A percentile compares a stretch with the other conserved stretches of the same genome.
Conservation (phyloP, 2,797 vertebrate genomes). For the Benthosema pterotum region DNA sequence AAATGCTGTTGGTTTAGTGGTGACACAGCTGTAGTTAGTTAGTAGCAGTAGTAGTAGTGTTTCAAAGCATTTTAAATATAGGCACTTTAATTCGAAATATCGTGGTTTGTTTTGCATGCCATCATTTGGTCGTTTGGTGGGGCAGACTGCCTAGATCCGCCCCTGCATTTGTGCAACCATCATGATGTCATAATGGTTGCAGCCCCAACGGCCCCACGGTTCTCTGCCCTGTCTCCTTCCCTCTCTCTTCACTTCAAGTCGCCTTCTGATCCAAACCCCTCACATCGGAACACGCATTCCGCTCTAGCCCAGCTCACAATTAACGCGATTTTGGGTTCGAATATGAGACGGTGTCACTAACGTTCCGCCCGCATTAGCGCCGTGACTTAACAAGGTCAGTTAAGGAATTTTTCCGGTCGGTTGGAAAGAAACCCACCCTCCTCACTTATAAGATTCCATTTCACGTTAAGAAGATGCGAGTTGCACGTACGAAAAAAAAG, state of each 20-base stretch:
- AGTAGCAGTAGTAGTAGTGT: too few relatives aligned
- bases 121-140: too few relatives aligned
- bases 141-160: too few relatives aligned
- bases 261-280: conserved; percentile 89
- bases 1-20: too few relatives aligned
- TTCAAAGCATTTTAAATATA: too few relatives aligned
- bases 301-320: conserved; percentile 95
- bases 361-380: conserved; percentile 94
- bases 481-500: too few relatives aligned
- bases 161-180: too few relatives aligned
- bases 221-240: conserved; percentile 26
- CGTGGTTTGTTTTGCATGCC: too few relatives aligned
- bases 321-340: conserved; percentile 97
- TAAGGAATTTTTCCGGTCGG: conserved; percentile 93
- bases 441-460: conserved; percentile 91
- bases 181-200: too few relatives aligned
- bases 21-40: too few relatives aligned
- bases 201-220: conserved; percentile 77
- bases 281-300: conserved; percentile 86
- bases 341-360: conserved; percentile 99
- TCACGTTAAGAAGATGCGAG: conserved; percentile 58
- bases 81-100: too few relatives aligned
- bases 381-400: conserved; percentile 95
- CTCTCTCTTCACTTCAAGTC: conserved; percentile 55
- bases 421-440: too few relatives aligned